These are phyloP conservation scores for Drosophila greeni DNA, from an alignment of 2,888 invertebrate genomes.

Conservation along the genomic window DNA sequence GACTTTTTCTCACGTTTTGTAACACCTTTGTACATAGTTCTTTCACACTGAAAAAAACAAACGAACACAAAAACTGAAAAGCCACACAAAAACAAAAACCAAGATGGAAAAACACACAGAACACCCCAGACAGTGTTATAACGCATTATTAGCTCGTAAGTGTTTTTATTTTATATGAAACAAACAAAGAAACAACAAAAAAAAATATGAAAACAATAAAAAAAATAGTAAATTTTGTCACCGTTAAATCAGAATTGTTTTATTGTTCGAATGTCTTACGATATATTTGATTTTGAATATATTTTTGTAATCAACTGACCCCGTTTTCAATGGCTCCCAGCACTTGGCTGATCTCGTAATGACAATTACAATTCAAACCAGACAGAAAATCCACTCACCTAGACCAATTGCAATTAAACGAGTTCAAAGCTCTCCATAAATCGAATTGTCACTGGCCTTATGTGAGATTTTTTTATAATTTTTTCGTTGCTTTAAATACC, in stretches of 20 bases:
- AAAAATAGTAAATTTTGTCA: constrained; percentile 79
- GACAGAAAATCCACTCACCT: constrained; percentile 7
- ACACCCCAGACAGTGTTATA: constrained; percentile 67
- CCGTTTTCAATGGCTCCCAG: constrained; percentile 1
- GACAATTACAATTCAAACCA: neutral
- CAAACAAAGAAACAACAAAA: constrained; percentile 78
- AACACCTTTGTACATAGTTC: constrained; percentile 74
- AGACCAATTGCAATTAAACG: constrained; percentile 39
- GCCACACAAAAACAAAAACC: constrained; percentile 42
- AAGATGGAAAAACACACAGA: constrained; percentile 25
- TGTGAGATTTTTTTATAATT: constrained; percentile 10
- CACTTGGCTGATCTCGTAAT: constrained; percentile 26
- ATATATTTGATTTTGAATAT: neutral
- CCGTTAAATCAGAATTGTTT: constrained; percentile 76
- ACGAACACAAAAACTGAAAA: constrained; percentile 33
- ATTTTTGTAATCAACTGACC: constrained; percentile 8
- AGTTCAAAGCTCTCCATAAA: constrained; percentile 10
- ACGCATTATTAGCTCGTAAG: constrained; percentile 76
- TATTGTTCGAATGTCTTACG: neutral
- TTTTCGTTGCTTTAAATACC: constrained; percentile 10
- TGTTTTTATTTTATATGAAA: constrained; percentile 78
- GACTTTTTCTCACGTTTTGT: constrained; percentile 45
- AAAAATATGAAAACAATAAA: constrained; percentile 78
- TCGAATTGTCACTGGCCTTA: constrained; percentile 46
- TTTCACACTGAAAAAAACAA: constrained; percentile 54